Base-by-base conservation (phyloP, 1,140 invertebrate genomes). In the Ephestia elutella region DNA sequence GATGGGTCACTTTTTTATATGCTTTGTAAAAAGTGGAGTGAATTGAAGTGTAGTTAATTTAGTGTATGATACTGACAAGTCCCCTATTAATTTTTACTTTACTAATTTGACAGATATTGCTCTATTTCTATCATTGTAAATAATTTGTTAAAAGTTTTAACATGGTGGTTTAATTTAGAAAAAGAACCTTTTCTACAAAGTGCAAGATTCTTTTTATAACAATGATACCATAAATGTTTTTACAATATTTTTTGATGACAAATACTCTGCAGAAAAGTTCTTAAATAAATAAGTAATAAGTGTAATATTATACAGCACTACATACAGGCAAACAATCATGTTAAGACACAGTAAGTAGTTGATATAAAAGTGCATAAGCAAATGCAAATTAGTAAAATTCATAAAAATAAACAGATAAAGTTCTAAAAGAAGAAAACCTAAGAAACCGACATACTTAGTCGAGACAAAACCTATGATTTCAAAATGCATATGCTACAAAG, bases 341-440 rank as follows among this genome's bases (percentile, higher is more conserved):
- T 63, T 59, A 56, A 59, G 32, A 58, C 59, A 60, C 61, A 58
- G 59, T 68, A 60, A 62, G 59, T n/a, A 49, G 51, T 63, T 10
- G 4, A 32, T 11, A 8, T 49, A 67, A 65, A 63, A 68, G 78
- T 84, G 81, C 83, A 59, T 60, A 86, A 84, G 81, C 81, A 63
- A n/a, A 73, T 74, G 81, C 83, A 82, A 81, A 80, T 62, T 65
- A 80, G 70, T 63, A 21, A 51, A 63, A 66, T 54, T 58, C 30
- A 60, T 58, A 57, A 60, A 55, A 58, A 49, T 55, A 59, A 25
- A 66, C 15, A 65, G 32, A 38, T 51, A 25, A 58, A 57, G 11
- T 25, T 48, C 56, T 21, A 61, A 58, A 53, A 59, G 15, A n/a
- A 32, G 9, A 17, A 10, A 25, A 25, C 50, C 50, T 53, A 25